Conservation (phyloP, 2,888 invertebrate species). For the Nycteola revayana region DNA sequence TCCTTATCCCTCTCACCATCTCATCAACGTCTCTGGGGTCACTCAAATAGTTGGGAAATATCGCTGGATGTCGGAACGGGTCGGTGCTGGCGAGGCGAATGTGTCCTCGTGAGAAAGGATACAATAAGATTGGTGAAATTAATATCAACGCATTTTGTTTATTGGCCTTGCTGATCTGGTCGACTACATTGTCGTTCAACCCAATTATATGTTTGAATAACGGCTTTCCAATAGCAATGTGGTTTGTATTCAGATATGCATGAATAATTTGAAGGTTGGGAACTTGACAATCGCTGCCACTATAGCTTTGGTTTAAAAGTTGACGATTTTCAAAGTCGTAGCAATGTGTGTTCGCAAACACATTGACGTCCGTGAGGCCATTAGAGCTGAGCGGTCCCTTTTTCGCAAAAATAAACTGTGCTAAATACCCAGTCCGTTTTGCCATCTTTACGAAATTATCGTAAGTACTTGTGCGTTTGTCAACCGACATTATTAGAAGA, state of each 20-base stretch:
- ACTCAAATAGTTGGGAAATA: constrained; percentile 49
- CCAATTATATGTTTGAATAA: constrained; percentile 26
- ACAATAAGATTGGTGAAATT: constrained; percentile 43
- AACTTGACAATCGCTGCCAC: constrained; percentile 41
- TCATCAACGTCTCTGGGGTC: constrained; percentile 46
- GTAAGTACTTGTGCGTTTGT: constrained; percentile 16
- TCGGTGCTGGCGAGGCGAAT: constrained; percentile 46
- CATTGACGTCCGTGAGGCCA: constrained; percentile 47
- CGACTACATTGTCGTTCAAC: constrained; percentile 30
- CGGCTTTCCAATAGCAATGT: constrained; percentile 20
- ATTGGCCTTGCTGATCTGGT: constrained; percentile 41
- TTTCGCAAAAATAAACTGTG: constrained; percentile 27
- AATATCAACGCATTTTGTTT: constrained; percentile 35
- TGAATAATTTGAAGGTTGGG: constrained; percentile 50
- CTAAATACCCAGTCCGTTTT: constrained; percentile 12
- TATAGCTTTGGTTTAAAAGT: constrained; percentile 32
- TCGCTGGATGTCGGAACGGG: constrained; percentile 39
- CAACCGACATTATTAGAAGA: constrained; percentile 39
- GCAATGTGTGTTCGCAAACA: constrained; percentile 51
- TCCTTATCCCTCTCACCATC: constrained; percentile 40
- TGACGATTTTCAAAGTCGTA: constrained; percentile 38
- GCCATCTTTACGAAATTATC: constrained; percentile 15
- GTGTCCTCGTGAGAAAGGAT: constrained; percentile 45
- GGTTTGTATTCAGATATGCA: constrained; percentile 39
- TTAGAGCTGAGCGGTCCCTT: constrained; percentile 49